Evolutionary conservation across 1,140 invertebrate genomes (phyloP).

Genomic region (Tyrophagus putrescentiae): DNA sequence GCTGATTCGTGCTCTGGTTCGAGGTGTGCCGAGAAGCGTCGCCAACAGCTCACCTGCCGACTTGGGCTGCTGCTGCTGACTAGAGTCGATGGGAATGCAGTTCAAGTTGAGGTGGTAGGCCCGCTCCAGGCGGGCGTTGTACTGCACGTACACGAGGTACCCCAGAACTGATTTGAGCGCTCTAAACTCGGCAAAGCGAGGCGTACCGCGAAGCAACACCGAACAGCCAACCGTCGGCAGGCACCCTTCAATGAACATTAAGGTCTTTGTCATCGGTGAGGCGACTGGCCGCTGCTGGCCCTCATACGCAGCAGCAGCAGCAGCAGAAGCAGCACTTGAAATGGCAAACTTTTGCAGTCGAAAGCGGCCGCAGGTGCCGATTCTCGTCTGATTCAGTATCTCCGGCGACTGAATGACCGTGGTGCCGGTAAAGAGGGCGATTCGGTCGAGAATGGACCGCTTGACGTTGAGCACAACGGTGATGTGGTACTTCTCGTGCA

Average conservation of each 20-base stretch:
- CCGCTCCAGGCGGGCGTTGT: slow-evolving; percentile 78
- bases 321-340: slow-evolving; percentile 25
- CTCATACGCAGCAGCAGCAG: not conserved
- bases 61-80: no score
- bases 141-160: slow-evolving; percentile 67
- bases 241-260: slow-evolving; percentile 89
- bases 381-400: slow-evolving; percentile 52
- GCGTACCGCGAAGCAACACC: slow-evolving; percentile 65
- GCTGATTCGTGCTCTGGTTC: not conserved
- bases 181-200: slow-evolving; percentile 50
- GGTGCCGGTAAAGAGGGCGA: slow-evolving; percentile 65
- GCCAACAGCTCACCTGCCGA: not conserved
- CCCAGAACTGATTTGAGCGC: slow-evolving; percentile 60
- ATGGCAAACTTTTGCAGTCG: slow-evolving; percentile 51
- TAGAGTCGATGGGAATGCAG: slow-evolving; percentile 39
- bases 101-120: slow-evolving; percentile 74
- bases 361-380: slow-evolving; percentile 76
- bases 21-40: not conserved
- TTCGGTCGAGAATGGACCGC: slow-evolving; percentile 59
- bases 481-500: slow-evolving; percentile 54
- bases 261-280: slow-evolving; percentile 47
- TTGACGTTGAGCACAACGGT: slow-evolving; percentile 80
- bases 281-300: slow-evolving; percentile 29
- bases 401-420: slow-evolving; percentile 80
- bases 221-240: slow-evolving; percentile 71